Percentiles rank a stretch among this genome's conserved stretches.
Evolutionary conservation across 2,888 invertebrate genomes (phyloP).

Genomic region (Hypolimnas misippus): DNA sequence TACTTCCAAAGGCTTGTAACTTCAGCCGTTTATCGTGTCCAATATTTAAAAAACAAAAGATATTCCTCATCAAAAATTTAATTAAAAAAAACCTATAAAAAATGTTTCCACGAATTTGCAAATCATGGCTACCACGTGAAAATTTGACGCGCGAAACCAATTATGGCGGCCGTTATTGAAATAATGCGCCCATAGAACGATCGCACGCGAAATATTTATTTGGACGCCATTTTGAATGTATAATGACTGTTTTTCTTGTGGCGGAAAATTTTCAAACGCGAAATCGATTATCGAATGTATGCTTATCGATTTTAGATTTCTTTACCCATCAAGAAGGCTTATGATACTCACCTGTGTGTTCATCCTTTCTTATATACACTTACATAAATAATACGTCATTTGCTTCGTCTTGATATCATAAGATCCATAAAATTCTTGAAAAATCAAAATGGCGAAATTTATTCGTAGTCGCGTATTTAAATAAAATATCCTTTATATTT

Average conservation of each 20-base stretch:
- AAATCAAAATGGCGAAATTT: too few species aligned
- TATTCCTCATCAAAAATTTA: neutral
- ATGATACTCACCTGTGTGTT: too few species aligned
- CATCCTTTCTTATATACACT: too few species aligned
- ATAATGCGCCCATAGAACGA: constrained; percentile 64
- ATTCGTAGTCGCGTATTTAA: too few species aligned
- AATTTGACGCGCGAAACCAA: constrained; percentile 70
- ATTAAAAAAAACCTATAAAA: neutral
- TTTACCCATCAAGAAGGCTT: too few species aligned
- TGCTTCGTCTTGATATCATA: too few species aligned
- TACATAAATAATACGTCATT: too few species aligned
- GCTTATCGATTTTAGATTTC: too few species aligned
- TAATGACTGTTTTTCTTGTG: constrained; percentile 60
- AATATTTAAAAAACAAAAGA: neutral
- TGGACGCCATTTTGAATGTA: constrained; percentile 60
- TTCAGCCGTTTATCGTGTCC: too few species aligned
- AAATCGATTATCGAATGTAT: constrained; percentile 7
- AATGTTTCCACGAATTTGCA: neutral
- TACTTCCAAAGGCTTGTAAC: too few species aligned
- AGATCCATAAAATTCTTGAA: too few species aligned
- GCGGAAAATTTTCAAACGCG: constrained; percentile 44
- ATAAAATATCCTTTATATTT: too few species aligned
- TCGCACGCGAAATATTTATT: constrained; percentile 69
- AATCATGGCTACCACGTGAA: constrained; percentile 56
- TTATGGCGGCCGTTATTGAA: constrained; percentile 70